phyloP scores from a whole-genome alignment of 2,113 vertebrate genomes.

The Tachycineta bicolor region DNA sequence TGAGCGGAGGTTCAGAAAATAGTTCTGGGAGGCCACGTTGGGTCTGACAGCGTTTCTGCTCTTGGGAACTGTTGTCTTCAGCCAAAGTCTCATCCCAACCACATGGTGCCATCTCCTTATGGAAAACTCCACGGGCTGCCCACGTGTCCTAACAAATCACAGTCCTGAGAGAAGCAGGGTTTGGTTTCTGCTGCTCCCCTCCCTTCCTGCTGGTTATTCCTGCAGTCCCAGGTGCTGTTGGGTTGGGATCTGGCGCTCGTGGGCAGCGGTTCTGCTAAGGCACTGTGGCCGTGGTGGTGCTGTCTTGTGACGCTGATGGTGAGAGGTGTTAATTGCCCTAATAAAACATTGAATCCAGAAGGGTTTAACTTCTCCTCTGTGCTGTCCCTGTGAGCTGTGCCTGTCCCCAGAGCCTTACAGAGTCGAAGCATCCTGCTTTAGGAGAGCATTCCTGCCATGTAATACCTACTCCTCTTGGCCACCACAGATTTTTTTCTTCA shows the following conservation, averaged over 20 bases:
- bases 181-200: not conserved
- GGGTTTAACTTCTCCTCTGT: not conserved
- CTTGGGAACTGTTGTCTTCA: not conserved
- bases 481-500: not conserved
- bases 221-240: not conserved
- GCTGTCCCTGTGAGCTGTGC: not conserved
- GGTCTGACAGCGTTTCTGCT: not conserved
- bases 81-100: not conserved
- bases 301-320: not conserved
- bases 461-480: not conserved
- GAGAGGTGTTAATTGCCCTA: not conserved
- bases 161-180: not conserved
- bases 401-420: not conserved
- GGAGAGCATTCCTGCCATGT: not conserved
- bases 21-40: not conserved
- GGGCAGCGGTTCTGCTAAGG: not conserved
- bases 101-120: not conserved
- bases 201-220: not conserved
- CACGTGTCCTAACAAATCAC: not conserved
- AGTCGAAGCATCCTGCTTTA: not conserved
- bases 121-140: not conserved
- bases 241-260: not conserved
- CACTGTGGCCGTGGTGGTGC: fast-evolving
- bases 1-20: not conserved
- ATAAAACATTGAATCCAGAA: not conserved